Evolutionary conservation across 2,888 invertebrate genomes (phyloP).

Genomic region (Mesorhabditis spiculigera): DNA sequence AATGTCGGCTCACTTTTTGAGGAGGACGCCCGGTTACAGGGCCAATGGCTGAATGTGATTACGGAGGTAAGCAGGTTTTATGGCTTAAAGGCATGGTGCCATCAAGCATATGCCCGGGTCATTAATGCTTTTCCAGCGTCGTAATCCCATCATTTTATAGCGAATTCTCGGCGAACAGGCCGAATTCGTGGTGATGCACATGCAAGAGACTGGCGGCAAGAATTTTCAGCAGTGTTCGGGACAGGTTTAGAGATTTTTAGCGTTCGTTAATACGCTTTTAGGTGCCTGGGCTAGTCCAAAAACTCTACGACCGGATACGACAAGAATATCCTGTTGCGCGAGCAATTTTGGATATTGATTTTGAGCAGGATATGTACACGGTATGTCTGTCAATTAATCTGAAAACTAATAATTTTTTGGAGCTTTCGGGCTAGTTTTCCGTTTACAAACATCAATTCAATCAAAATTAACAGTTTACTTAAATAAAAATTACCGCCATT

Average conservation of each 20-base stretch:
- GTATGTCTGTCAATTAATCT: conserved; percentile 18
- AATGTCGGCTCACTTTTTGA: conserved; percentile 57
- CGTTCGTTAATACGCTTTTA: conserved; percentile 11
- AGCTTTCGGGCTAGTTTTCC: neutral
- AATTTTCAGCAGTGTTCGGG: conserved; percentile 30
- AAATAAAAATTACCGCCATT: no score
- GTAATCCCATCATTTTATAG: no score
- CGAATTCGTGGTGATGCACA: conserved; percentile 41
- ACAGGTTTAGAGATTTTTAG: conserved; percentile 14
- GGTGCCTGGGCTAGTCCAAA: conserved; percentile 40
- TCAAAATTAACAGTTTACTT: no score
- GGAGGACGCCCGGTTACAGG: conserved; percentile 34
- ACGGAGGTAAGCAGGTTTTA: conserved; percentile 17
- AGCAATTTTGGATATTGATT: conserved; percentile 48
- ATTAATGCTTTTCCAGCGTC: conserved; percentile 6
- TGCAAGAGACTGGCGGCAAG: conserved; percentile 55
- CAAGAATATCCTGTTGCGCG: conserved; percentile 30
- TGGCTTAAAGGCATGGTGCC: neutral
- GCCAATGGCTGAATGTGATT: conserved; percentile 33
- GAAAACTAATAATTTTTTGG: conserved; percentile 9
- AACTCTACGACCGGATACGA: conserved; percentile 28
- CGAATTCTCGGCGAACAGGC: conserved; percentile 29
- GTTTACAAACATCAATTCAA: no score
- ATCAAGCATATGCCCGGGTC: neutral
- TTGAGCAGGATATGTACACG: conserved; percentile 42